Evolutionary conservation across 2,797 vertebrate genomes (phyloP), one percentile per base, ranked within the genome.

Genomic region (Acestrorhynchus altus): DNA sequence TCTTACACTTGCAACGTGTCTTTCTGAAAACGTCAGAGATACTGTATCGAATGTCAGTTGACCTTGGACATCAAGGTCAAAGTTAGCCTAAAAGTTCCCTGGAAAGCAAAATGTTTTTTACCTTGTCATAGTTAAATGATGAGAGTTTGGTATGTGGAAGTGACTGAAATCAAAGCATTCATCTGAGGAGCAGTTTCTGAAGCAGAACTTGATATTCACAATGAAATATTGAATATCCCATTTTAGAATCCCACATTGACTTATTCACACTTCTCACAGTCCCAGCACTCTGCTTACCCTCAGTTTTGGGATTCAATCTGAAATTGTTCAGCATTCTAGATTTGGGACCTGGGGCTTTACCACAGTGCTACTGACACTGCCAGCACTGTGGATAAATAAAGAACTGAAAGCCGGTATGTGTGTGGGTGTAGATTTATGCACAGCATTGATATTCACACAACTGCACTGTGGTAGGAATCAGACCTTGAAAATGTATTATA

Each of bases 351-450:
- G 52, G 42, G 20, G 56, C 59, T 51, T 26, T 51, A 51, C 22
- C 12, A 24, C 51, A 39, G 20, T 0, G 35, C 44, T 60, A 22
- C 67, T 68, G 63, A 47, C 59, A 77, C 59, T 72, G 76, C 42
- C 40, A 65, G 71, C 31, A 28, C 61, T 39, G n/a, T 31, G 63
- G 63, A 68, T 49, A 79, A 79, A 79, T 74, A 79, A 73, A 79
- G 77, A 74, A 59, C 18, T 67, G 42, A 73, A 67, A 68, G 44
- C 61, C 1, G 44, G 28, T 40, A 24, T 47, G 71, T 24, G 22
- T 74, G 77, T 79, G 77, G 77, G 77, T 39, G 77, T 22, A 61
- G 63, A 73, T 73, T 72, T 73, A 72, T 79, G 70, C 77, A 49
- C 20, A 46, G 56, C 57, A 66, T 79, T 79, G 73, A 79, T 68